These are phyloP conservation scores for Cyanoderma ruficeps DNA, from an alignment of 2,113 vertebrate genomes.

Conservation along the genomic window DNA sequence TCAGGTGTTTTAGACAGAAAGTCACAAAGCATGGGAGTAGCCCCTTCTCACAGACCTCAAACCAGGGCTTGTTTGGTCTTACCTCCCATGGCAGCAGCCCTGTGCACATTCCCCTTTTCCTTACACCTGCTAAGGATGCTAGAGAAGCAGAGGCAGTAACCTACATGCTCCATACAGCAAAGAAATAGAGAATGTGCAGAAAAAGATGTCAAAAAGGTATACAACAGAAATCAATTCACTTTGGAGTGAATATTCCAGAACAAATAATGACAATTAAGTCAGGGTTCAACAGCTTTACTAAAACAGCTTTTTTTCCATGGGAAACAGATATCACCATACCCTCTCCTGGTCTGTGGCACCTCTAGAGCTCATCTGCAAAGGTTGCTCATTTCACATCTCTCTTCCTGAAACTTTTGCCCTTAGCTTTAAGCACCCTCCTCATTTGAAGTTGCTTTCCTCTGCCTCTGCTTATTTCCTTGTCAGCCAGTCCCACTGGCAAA, in stretches of 20 bases:
- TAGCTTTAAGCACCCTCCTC: background rate
- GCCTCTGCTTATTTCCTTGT: background rate
- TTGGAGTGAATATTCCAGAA: background rate
- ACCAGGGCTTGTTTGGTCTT: background rate
- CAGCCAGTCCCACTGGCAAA: background rate
- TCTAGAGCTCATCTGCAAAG: background rate
- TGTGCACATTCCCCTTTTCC: background rate
- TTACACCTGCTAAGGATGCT: background rate
- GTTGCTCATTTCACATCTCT: background rate
- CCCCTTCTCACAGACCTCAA: background rate
- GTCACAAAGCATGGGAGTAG: background rate
- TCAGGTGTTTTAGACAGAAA: background rate
- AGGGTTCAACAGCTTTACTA: background rate
- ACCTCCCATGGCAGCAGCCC: background rate
- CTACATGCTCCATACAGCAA: background rate
- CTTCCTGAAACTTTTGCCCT: background rate
- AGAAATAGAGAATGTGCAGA: background rate
- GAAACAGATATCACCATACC: background rate
- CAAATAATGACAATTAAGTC: background rate
- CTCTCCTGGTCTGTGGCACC: background rate
- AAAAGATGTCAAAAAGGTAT: background rate
- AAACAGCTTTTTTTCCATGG: background rate
- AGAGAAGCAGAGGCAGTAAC: background rate
- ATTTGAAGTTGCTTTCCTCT: background rate
- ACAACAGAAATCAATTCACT: background rate